These are phyloP conservation scores for Phengaris arion DNA, from an alignment of 2,888 invertebrate species.

Conservation along the genomic window DNA sequence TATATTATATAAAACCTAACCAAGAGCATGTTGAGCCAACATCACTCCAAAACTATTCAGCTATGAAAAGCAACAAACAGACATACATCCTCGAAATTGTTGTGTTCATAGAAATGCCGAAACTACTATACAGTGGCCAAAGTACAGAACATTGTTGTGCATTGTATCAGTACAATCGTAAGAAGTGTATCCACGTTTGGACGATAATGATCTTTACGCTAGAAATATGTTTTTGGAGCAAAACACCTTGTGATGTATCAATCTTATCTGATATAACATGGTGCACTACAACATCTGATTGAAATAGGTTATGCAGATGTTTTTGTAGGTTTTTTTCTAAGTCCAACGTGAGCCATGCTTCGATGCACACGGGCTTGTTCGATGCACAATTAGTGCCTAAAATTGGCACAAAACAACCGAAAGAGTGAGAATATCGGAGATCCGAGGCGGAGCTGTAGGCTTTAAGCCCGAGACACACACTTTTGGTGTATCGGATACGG, in stretches of 20 bases:
- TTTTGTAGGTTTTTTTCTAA: background rate
- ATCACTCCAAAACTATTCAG: no score
- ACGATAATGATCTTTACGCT: conserved; percentile 20
- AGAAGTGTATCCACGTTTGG: conserved; percentile 37
- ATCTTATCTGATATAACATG: background rate
- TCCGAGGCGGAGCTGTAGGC: no score
- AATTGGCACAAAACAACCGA: no score
- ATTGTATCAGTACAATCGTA: background rate
- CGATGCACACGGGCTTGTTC: background rate
- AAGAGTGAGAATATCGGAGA: no score
- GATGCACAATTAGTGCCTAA: no score
- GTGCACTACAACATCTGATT: background rate
- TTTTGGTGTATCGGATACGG: no score
- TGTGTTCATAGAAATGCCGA: background rate
- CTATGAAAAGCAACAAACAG: no score
- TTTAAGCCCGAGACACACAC: no score
- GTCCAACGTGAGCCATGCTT: background rate
- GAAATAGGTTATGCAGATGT: background rate
- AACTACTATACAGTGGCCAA: background rate
- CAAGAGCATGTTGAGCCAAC: no score
- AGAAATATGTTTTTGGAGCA: conserved; percentile 7
- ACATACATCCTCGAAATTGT: background rate
- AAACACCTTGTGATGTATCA: background rate
- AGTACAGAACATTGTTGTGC: background rate
- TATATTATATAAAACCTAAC: no score